Evolutionary conservation across 2,888 invertebrate genomes (phyloP).

Genomic region (Cheiracanthium punctorium): DNA sequence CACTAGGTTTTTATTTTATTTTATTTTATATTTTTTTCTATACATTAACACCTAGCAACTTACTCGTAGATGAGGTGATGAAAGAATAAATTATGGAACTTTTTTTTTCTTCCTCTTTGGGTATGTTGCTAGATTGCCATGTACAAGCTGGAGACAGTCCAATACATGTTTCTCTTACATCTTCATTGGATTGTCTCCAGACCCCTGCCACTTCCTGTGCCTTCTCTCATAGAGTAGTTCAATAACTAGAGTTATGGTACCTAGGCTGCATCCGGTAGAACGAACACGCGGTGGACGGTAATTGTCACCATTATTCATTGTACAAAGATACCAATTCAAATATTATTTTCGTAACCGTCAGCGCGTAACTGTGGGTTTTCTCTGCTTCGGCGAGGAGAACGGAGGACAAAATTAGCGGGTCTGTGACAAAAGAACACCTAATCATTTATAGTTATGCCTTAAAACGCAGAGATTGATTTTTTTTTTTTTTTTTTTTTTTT

Average conservation of each 20-base stretch:
- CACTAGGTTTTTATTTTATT: no score
- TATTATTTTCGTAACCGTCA: neutral
- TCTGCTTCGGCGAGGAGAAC: no score
- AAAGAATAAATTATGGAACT: no score
- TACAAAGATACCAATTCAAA: neutral
- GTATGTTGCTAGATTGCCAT: neutral
- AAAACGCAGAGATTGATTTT: no score
- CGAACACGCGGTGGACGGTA: neutral
- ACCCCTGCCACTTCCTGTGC: neutral
- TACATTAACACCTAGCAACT: no score
- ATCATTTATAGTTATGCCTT: no score
- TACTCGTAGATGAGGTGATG: no score
- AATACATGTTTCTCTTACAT: neutral
- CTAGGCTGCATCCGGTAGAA: neutral
- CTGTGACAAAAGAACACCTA: no score
- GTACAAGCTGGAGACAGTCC: neutral
- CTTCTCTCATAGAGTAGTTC: neutral
- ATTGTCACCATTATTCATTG: neutral
- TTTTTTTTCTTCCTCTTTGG: neutral
- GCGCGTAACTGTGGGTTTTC: neutral
- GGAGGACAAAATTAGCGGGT: no score
- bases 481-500: no score
- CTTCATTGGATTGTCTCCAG: conserved; percentile 8
- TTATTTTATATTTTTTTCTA: no score
- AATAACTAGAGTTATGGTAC: neutral